A percentile compares a stretch with the other conserved stretches of the same genome.
Conservation (phyloP, 2,113 vertebrate genomes). For the Bungarus multicinctus region DNA sequence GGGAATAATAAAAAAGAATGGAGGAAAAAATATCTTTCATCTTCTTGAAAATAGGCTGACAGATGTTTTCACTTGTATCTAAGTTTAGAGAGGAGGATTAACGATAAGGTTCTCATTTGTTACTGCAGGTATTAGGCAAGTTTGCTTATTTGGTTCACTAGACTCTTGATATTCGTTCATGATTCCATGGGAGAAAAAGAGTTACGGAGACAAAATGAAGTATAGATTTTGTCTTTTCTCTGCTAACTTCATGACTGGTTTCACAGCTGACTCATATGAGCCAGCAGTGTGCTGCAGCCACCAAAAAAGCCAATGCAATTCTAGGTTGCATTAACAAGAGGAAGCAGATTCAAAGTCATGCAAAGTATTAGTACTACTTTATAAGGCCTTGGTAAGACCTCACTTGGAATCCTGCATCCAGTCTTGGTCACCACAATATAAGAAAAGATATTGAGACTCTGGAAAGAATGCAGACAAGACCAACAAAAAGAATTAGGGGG, state of each 20-base stretch:
- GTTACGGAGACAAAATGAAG: not conserved
- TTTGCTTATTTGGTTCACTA: not conserved
- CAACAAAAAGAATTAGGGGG: no score
- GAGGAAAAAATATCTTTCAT: not conserved
- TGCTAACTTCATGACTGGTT: conserved; percentile 53
- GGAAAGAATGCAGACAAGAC: no score
- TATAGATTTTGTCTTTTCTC: not conserved
- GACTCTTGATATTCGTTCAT: not conserved
- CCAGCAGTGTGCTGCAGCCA: no score
- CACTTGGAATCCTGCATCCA: no score
- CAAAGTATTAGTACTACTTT: no score
- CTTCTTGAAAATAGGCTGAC: not conserved
- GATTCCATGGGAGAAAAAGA: not conserved
- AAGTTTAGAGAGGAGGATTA: not conserved
- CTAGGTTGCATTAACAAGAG: no score
- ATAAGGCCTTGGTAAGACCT: no score
- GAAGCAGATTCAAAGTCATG: no score
- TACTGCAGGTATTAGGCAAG: not conserved
- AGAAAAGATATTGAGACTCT: no score
- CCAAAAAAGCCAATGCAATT: no score
- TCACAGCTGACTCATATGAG: conserved; percentile 54
- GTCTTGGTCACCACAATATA: no score
- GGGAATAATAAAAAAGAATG: not conserved
- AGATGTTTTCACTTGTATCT: not conserved
- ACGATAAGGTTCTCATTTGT: not conserved